Conservation (phyloP, 1,140 invertebrate species). For the Tetranychus urticae region DNA sequence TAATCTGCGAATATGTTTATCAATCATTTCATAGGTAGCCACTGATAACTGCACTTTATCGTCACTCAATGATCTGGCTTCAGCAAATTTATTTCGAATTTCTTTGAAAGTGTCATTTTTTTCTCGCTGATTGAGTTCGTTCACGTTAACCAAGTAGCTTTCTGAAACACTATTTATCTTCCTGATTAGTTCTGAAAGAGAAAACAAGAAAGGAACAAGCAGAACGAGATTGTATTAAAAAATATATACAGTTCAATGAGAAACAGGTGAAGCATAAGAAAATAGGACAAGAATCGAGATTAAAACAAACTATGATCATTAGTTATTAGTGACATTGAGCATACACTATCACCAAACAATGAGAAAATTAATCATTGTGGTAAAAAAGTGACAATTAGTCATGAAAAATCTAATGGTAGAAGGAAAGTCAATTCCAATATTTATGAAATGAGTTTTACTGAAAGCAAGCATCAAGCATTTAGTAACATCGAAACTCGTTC, state of each 20-base stretch:
- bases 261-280: neutral
- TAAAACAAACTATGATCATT: neutral
- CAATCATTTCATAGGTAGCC: conserved; percentile 94
- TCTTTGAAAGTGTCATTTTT: conserved; percentile 55
- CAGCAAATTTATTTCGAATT: conserved; percentile 64
- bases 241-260: neutral
- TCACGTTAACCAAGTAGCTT: conserved; percentile 46
- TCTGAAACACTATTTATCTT: conserved; percentile 67
- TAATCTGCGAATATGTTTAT: conserved; percentile 82
- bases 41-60: conserved; percentile 92
- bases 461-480: too few relatives aligned
- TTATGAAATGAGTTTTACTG: too few relatives aligned
- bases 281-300: neutral
- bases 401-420: too few relatives aligned
- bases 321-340: too few relatives aligned
- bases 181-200: conserved; percentile 41
- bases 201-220: neutral
- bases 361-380: too few relatives aligned
- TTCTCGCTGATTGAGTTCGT: conserved; percentile 38
- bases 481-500: too few relatives aligned
- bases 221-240: neutral
- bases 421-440: too few relatives aligned
- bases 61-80: conserved; percentile 78
- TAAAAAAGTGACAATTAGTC: too few relatives aligned
- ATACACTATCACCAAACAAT: too few relatives aligned